These are phyloP conservation scores for Leguminivora glycinivorella DNA, from an alignment of 1,140 invertebrate species.

Conservation along the genomic window DNA sequence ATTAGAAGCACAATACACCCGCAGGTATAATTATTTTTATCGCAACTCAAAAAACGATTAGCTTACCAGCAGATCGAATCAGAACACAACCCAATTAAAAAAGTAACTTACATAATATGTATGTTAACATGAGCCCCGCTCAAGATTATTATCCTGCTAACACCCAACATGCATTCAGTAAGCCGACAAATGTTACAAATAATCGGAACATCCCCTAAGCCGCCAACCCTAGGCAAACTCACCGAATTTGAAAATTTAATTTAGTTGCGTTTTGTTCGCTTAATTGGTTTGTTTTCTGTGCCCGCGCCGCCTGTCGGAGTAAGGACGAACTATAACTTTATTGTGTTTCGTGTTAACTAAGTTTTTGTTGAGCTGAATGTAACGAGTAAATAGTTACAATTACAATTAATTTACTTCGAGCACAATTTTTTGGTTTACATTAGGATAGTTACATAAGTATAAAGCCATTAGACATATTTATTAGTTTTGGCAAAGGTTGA, in stretches of 20 bases:
- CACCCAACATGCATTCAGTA: slow-evolving; percentile 1
- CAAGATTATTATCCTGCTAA: not conserved
- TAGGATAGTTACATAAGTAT: too few species aligned
- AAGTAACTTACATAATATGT: not conserved
- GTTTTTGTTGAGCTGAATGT: not conserved
- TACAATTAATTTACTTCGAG: too few species aligned
- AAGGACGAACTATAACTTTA: slow-evolving; percentile 8
- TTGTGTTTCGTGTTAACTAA: not conserved
- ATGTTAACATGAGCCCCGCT: not conserved
- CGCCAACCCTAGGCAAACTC: slow-evolving; percentile 14
- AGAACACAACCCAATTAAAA: not conserved
- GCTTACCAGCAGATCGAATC: not conserved
- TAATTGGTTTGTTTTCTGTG: slow-evolving; percentile 74
- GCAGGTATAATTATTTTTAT: not conserved
- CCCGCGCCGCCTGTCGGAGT: slow-evolving; percentile 22
- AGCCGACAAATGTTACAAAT: slow-evolving; percentile 5
- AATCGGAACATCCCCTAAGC: slow-evolving; percentile 7
- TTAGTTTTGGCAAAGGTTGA: too few species aligned
- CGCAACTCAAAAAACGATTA: not conserved
- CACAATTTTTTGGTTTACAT: too few species aligned
- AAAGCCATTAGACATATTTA: too few species aligned
- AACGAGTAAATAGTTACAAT: not conserved
- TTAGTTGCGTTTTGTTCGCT: slow-evolving; percentile 67
- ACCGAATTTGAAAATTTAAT: slow-evolving; percentile 74
- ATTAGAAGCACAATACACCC: too few species aligned